phyloP scores from a whole-genome alignment of 2,113 vertebrate species.

The Hippocampus abdominalis region DNA sequence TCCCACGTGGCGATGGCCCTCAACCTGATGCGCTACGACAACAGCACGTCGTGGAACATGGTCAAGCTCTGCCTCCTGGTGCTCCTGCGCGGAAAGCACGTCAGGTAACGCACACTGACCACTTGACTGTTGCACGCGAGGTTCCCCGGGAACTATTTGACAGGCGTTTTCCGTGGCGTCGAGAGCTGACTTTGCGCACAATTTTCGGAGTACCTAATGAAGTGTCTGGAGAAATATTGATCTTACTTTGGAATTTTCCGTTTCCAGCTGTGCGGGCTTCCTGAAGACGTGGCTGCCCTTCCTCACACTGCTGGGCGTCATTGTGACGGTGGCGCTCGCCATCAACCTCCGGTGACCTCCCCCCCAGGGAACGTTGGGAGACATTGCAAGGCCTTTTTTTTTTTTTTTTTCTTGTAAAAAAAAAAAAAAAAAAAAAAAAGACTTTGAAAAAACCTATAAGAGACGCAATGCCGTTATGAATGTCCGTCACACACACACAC shows the following conservation, averaged over 20 bases:
- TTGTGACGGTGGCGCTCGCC: slow-evolving; percentile 78
- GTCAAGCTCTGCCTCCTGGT: slow-evolving; percentile 88
- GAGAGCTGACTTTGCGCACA: neutral
- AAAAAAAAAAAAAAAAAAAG: no score
- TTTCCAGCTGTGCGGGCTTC: slow-evolving; percentile 81
- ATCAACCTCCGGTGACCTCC: slow-evolving; percentile 83
- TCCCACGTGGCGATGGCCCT: slow-evolving; percentile 95
- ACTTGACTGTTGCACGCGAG: no score
- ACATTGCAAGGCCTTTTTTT: neutral
- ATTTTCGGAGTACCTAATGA: neutral
- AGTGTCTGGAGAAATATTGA: neutral
- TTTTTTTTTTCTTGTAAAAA: no score
- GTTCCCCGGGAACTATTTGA: no score
- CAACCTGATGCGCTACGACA: slow-evolving; percentile 93
- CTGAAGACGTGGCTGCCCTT: slow-evolving; percentile 98
- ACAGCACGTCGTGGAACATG: slow-evolving; percentile 97
- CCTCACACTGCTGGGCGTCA: slow-evolving; percentile 78
- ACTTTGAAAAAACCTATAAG: neutral
- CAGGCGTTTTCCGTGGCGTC: no score
- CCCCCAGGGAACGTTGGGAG: neutral
- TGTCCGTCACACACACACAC: no score
- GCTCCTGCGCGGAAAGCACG: slow-evolving; percentile 85
- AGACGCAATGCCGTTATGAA: neutral
- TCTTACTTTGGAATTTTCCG: neutral
- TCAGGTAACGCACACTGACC: slow-evolving; percentile 75